phyloP scores from a whole-genome alignment of 2,888 invertebrate genomes.

The Tenthredo mesomela region DNA sequence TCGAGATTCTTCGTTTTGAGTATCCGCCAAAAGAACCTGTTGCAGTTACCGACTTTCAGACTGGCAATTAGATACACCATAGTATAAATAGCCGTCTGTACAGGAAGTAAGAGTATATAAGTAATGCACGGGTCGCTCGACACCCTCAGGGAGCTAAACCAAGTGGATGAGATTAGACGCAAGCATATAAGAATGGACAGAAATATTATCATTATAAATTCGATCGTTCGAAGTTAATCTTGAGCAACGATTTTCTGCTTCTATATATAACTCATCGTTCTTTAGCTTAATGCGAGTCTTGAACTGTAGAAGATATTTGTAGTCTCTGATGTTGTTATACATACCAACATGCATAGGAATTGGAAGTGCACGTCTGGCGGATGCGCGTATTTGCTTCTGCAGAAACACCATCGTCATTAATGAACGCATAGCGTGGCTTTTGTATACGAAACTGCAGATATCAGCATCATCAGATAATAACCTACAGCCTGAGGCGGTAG shows the following conservation, averaged over 20 bases:
- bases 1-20: not conserved
- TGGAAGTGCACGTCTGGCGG: not conserved
- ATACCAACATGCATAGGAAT: not conserved
- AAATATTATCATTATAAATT: not conserved
- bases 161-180: slow-evolving; percentile 22
- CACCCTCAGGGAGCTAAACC: slow-evolving; percentile 38
- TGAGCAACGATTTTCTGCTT: not conserved
- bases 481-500: slow-evolving; percentile 4
- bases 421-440: slow-evolving; percentile 18
- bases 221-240: slow-evolving; percentile 9
- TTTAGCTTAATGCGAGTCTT: not conserved
- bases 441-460: not conserved
- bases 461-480: not conserved
- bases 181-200: slow-evolving; percentile 8
- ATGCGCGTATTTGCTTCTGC: slow-evolving; percentile 15
- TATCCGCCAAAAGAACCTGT: not conserved
- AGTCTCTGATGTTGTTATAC: not conserved
- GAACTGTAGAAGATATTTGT: not conserved
- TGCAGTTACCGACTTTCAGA: slow-evolving; percentile 17
- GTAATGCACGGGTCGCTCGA: slow-evolving; percentile 6
- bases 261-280: not conserved
- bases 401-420: not conserved
- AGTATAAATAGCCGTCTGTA: slow-evolving; percentile 20
- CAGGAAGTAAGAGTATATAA: slow-evolving; percentile 35
- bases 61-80: slow-evolving; percentile 39